A percentile compares a stretch with the other conserved stretches of the same genome.
Evolutionary conservation across 2,888 invertebrate species (phyloP).

Genomic region (Artemia sinica): DNA sequence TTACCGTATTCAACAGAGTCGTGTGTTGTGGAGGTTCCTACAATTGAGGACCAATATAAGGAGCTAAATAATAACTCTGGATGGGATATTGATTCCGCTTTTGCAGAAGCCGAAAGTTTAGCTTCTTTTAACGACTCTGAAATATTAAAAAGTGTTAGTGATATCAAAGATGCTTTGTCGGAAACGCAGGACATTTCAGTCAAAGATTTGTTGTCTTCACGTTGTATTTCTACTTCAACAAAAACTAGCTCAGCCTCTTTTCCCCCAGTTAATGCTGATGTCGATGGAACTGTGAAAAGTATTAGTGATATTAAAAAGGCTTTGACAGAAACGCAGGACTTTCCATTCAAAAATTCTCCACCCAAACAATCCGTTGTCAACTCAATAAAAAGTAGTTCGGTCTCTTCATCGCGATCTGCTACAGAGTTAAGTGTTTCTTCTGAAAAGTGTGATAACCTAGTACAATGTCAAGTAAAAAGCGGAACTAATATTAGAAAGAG

Average conservation of each 20-base stretch:
- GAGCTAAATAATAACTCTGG: background rate
- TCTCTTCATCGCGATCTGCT: too few relatives aligned
- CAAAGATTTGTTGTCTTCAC: too few relatives aligned
- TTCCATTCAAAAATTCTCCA: too few relatives aligned
- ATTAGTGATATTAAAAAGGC: background rate
- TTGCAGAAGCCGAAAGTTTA: conserved; percentile 20
- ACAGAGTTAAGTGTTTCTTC: background rate
- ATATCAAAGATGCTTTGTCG: conserved; percentile 3
- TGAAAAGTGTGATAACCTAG: background rate
- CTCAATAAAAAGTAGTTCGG: background rate
- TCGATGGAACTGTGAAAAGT: background rate
- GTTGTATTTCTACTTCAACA: background rate
- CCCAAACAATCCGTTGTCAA: background rate
- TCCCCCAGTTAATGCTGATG: background rate
- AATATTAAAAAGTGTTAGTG: background rate
- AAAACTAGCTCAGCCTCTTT: background rate
- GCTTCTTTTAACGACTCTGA: background rate
- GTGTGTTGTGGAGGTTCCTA: conserved; percentile 17
- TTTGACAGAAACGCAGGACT: background rate
- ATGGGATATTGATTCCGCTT: conserved; percentile 21
- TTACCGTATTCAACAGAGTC: conserved; percentile 18
- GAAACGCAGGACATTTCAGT: background rate
- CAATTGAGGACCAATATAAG: background rate
- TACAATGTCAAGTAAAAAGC: background rate
- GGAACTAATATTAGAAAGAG: background rate